phyloP scores from a whole-genome alignment of 2,888 invertebrate species.

The Cheilosia scutellata region DNA sequence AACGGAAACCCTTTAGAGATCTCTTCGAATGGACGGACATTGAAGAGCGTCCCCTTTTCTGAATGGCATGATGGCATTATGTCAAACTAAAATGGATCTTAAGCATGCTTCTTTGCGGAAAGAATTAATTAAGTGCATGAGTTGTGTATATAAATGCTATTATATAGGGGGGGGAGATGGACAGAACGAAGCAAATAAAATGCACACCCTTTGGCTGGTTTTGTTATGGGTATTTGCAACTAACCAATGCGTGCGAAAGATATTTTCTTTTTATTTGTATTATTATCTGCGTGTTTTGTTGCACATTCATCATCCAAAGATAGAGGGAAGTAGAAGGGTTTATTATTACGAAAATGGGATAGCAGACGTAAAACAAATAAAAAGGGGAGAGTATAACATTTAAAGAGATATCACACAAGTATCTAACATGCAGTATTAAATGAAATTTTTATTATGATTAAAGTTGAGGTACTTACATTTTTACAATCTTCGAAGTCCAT shows the following conservation, averaged over 20 bases:
- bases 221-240: constrained; percentile 64
- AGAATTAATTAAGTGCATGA: constrained; percentile 75
- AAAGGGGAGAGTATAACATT: constrained; percentile 24
- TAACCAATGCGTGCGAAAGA: constrained; percentile 73
- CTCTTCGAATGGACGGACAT: constrained; percentile 57
- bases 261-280: constrained; percentile 45
- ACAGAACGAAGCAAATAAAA: constrained; percentile 58
- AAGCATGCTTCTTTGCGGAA: constrained; percentile 74
- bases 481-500: constrained; percentile 83
- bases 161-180: constrained; percentile 34
- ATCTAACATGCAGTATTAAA: constrained; percentile 61
- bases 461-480: constrained; percentile 80
- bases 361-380: constrained; percentile 6
- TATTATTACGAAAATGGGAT: constrained; percentile 22
- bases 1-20: constrained; percentile 59
- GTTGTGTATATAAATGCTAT: not conserved
- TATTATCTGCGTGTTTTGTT: constrained; percentile 71
- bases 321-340: constrained; percentile 28
- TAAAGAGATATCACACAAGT: constrained; percentile 38
- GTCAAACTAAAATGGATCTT: constrained; percentile 75
- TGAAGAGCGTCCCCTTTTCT: constrained; percentile 58
- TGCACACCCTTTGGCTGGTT: constrained; percentile 63
- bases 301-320: constrained; percentile 71
- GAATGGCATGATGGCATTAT: constrained; percentile 64
- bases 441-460: constrained; percentile 31